Evolutionary conservation across 2,888 invertebrate species (phyloP).

Genomic region (Megastigmus dorsalis): DNA sequence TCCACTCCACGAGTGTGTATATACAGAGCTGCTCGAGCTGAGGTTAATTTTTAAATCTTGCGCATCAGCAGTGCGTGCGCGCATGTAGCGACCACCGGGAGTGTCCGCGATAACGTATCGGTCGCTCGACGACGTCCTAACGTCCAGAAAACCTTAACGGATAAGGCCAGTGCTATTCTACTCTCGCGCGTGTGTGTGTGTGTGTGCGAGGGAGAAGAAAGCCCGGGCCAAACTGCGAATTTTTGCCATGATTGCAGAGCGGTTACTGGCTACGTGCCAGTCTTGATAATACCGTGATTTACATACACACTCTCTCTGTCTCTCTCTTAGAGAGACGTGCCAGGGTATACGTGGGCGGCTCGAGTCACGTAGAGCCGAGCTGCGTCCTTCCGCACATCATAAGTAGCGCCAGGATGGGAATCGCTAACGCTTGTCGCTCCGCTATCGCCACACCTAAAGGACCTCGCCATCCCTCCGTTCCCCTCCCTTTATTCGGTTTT

Average conservation of each 20-base stretch:
- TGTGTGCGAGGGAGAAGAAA: background rate
- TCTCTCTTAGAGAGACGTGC: too few relatives aligned
- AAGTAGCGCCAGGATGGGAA: background rate
- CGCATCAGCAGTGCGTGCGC: too few relatives aligned
- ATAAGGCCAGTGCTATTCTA: too few relatives aligned
- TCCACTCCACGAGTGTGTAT: too few relatives aligned
- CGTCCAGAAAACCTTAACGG: too few relatives aligned
- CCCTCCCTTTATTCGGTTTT: background rate
- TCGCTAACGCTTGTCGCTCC: background rate
- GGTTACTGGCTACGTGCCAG: conserved; percentile 55
- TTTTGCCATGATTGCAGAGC: conserved; percentile 39
- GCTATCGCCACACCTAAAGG: background rate
- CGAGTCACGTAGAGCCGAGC: conserved; percentile 29
- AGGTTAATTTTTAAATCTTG: too few relatives aligned
- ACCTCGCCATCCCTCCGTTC: background rate
- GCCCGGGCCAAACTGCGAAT: conserved; percentile 23
- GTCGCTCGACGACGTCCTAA: too few relatives aligned
- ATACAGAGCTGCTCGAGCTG: too few relatives aligned
- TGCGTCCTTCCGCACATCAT: conserved; percentile 4
- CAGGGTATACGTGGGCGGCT: too few relatives aligned
- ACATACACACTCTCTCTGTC: conserved; percentile 34
- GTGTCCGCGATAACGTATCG: too few relatives aligned
- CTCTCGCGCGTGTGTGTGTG: background rate
- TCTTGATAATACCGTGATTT: conserved; percentile 54
- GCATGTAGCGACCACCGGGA: too few relatives aligned